Percentiles rank a stretch among this genome's conserved stretches.
Conservation (phyloP, 30 jellyfish, hydroid and myxozoan species). For the Aurelia aurita region DNA sequence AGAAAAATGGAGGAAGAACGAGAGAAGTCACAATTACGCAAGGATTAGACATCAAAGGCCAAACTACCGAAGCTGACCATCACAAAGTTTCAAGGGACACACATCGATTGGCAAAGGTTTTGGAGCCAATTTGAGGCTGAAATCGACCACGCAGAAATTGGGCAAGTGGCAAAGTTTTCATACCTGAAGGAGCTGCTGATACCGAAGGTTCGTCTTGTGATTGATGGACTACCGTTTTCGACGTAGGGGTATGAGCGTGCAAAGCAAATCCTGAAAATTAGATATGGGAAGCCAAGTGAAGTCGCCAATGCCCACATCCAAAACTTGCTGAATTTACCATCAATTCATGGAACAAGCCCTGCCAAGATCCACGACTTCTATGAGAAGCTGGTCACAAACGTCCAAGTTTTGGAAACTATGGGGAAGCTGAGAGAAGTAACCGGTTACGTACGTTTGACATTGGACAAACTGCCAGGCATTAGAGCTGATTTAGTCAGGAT, state of each 20-base stretch:
- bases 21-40: not conserved
- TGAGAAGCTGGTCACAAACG: too few species aligned
- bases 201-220: conserved; percentile 16
- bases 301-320: conserved; percentile 73
- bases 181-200: conserved; percentile 50
- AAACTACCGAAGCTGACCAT: not conserved
- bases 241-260: conserved; percentile 37
- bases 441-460: too few species aligned
- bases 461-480: too few species aligned
- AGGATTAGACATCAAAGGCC: not conserved
- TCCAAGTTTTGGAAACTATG: too few species aligned
- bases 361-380: too few species aligned
- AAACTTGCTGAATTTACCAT: conserved; percentile 53
- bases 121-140: conserved; percentile 71
- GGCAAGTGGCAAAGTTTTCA: conserved; percentile 48
- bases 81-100: conserved; percentile 17
- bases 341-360: too few species aligned
- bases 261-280: conserved; percentile 1
- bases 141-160: conserved; percentile 26
- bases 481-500: too few species aligned
- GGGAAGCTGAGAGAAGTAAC: too few species aligned
- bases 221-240: conserved; percentile 67
- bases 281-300: conserved; percentile 71
- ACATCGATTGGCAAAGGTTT: conserved; percentile 29
- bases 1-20: not conserved